Evolutionary conservation across 2,113 vertebrate species (phyloP), one percentile per base, ranked within the genome.

Genomic region (Polyodon spathula): DNA sequence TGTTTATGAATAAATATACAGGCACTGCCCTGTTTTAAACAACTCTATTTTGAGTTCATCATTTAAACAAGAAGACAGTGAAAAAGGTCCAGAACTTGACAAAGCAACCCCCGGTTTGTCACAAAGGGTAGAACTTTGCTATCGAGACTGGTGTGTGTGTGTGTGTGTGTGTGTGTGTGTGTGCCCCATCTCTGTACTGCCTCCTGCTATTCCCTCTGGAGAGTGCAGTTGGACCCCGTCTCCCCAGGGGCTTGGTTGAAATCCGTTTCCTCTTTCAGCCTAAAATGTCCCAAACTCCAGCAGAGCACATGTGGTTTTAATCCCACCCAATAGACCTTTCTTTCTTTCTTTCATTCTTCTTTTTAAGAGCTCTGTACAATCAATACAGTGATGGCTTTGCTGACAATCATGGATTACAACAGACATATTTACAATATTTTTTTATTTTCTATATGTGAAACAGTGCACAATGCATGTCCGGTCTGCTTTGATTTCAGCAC

Each of bases 261-360:
- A 78, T 73, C 70, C 39, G 63, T 73, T 78, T 76, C 4, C 54
- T 69, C 73, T 67, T 66, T 5, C 61, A 68, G 66, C 54, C 64
- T 67, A 71, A 40, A 37, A 71, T 60, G 74, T 78, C 75, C 77
- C 81, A 76, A 76, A 75, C 73, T 78, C 74, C 64, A 74, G 73
- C 27, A 75, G 64, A 61, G 76, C 71, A 75, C 80, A 84, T 80
- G 73, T 83, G 82, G 71, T 81, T 80, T 73, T 63, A 80, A 83
- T 84, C 71, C 67, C 60, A 52, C 14, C 39, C 61, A 14, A 59
- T 66, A 66, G 54, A 57, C 37, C 59, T 46, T 71, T 71, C 74
- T 15, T 62, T 41, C 68, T 69, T 69, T 69, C 67, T 72, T 65
- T 54, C 66, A 60, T 58, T 15, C 5, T 16, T 27, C 59, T 52